Evolutionary conservation across 2,888 invertebrate species (phyloP), one percentile per base, ranked within the genome.

Genomic region (Euzophera pinguis): DNA sequence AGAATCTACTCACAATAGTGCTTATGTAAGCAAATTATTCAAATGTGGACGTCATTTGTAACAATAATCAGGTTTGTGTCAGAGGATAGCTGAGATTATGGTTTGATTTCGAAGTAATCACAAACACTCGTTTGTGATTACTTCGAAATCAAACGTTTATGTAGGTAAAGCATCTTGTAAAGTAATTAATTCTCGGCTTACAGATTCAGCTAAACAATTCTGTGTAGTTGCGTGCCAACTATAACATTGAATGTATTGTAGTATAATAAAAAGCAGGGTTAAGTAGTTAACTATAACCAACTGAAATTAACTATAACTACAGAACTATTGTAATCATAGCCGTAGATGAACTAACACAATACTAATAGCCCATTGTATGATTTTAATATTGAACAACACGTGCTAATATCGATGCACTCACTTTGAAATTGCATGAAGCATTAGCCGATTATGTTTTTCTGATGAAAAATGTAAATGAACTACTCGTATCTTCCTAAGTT

Each of bases 21-120:
- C 29, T 43, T 43, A 9, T 43, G 27, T 43, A 29, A 43, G 27
- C 29, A 27, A 43, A 3, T 43, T 43, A 29, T 43, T 43, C 43
- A 43, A 43, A 43, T 42, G 29, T 12, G 43, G 29, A 12, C 29
- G 29, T 29, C 43, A 43, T 43, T 43, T 27, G n/a, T 29, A 43
- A 43, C 43, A 43, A 43, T 43, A 43, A 43, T 9, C 29, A 8
- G 43, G 29, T 43, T 29, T 29, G 29, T 7, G 29, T 43, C n/a
- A 43, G 43, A 29, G 13, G 43, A 29, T 29, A 43, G 43, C 29
- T 13, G 43, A 43, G 43, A 43, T 13, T 7, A 29, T 29, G 13
- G 29, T 43, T 8, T 27, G 9, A 29, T 29, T 43, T 29, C 43
- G 29, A 13, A 29, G 13, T 29, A 7, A 43, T 43, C 29, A 27